Percentiles rank a stretch among this genome's conserved stretches.
Conservation (phyloP, 2,797 vertebrate genomes). For the Emydoidea blandingii region DNA sequence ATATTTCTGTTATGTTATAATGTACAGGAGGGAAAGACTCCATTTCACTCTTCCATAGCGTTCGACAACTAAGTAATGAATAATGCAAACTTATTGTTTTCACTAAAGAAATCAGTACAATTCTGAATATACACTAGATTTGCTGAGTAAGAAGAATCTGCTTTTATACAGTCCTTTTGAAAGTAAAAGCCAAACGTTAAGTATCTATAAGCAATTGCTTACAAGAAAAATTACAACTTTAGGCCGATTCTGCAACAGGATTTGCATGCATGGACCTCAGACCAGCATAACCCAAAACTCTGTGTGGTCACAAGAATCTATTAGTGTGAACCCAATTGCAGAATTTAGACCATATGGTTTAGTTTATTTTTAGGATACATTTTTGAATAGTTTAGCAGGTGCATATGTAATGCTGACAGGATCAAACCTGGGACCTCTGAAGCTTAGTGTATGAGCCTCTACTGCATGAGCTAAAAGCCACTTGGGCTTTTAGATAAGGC, state of each 20-base stretch:
- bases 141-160: not conserved
- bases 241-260: not conserved
- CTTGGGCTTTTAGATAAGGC: too few relatives aligned
- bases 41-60: not conserved
- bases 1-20: rapidly evolving
- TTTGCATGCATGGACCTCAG: not conserved
- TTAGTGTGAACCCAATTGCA: not conserved
- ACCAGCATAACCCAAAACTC: not conserved
- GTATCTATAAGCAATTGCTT: not conserved
- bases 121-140: rapidly evolving
- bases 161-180: not conserved
- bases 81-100: rapidly evolving
- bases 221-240: not conserved
- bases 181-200: not conserved
- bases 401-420: not conserved
- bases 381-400: not conserved
- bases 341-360: not conserved
- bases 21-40: not conserved
- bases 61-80: not conserved
- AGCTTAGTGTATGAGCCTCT: too few relatives aligned
- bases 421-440: too few relatives aligned
- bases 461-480: too few relatives aligned
- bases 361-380: not conserved
- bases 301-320: too few relatives aligned
- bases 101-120: rapidly evolving